Conservation (phyloP, 2,888 invertebrate species). For the Oxyscelio sp. region DNA sequence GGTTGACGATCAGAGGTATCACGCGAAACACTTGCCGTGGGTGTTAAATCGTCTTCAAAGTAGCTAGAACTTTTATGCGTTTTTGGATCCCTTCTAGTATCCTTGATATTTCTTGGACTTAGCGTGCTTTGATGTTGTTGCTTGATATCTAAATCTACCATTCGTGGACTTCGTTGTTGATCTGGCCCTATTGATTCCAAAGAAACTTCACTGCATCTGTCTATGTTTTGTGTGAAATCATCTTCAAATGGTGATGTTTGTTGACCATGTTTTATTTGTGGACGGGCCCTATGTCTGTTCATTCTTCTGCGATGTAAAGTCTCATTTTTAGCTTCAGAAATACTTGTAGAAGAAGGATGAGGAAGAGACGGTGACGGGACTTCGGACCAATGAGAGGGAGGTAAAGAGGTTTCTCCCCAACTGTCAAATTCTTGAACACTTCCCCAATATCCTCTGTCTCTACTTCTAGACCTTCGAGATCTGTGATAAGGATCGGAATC, state of each 20-base stretch:
- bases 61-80: constrained; percentile 81
- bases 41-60: constrained; percentile 91
- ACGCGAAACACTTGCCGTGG: constrained; percentile 87
- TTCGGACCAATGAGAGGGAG: constrained; percentile 85
- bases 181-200: constrained; percentile 80
- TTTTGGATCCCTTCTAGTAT: constrained; percentile 79
- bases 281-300: constrained; percentile 83
- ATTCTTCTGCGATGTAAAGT: constrained; percentile 85
- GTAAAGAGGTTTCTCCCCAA: constrained; percentile 83
- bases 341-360: constrained; percentile 37
- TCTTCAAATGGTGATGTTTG: constrained; percentile 91
- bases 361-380: constrained; percentile 64
- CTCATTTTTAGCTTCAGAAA: constrained; percentile 84
- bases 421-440: constrained; percentile 87
- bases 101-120: constrained; percentile 82
- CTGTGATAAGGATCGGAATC: constrained; percentile 86
- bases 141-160: constrained; percentile 68
- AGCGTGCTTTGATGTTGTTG: constrained; percentile 74
- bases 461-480: constrained; percentile 86
- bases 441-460: constrained; percentile 87
- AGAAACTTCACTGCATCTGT: constrained; percentile 80
- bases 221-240: constrained; percentile 90
- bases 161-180: constrained; percentile 78
- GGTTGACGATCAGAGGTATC: constrained; percentile 84
- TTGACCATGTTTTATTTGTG: constrained; percentile 83